phyloP scores from a whole-genome alignment of 2,888 invertebrate species.

The Tenodera sinensis region DNA sequence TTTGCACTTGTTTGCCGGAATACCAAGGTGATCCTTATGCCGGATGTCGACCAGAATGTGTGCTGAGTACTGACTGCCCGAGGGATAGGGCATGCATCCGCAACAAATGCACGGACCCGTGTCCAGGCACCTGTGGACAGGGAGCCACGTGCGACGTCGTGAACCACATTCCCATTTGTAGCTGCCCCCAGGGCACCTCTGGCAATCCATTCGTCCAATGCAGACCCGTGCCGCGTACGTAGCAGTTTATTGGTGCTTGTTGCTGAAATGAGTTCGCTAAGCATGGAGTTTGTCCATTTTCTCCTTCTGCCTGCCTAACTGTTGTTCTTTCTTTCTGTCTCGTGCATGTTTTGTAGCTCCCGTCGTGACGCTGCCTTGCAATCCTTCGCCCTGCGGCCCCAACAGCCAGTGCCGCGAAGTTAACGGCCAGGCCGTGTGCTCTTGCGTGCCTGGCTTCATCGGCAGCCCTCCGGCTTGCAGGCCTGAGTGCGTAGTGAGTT shows the following conservation, averaged over 20 bases:
- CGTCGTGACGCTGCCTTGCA: conserved; percentile 40
- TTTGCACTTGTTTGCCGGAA: conserved; percentile 67
- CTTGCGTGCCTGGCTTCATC: conserved; percentile 61
- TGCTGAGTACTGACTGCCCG: conserved; percentile 62
- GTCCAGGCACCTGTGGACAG: conserved; percentile 65
- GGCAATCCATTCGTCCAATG: conserved; percentile 69
- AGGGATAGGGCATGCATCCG: conserved; percentile 61
- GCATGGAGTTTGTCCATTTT: neutral
- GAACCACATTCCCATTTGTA: conserved; percentile 69
- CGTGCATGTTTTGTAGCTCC: conserved; percentile 55
- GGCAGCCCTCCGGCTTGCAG: conserved; percentile 65
- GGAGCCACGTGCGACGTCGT: conserved; percentile 69
- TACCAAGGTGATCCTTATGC: conserved; percentile 69
- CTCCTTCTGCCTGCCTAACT: neutral
- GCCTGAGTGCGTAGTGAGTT: conserved; percentile 68
- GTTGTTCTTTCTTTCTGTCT: conserved; percentile 40
- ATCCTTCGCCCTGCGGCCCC: conserved; percentile 68
- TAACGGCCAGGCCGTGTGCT: conserved; percentile 68
- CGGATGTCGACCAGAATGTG: conserved; percentile 68
- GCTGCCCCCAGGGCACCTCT: conserved; percentile 54
- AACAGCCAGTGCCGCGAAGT: conserved; percentile 74
- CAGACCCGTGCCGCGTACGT: conserved; percentile 43
- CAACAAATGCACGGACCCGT: conserved; percentile 68
- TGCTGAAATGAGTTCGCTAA: neutral
- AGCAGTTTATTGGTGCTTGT: neutral